Base-by-base conservation (phyloP, 2,113 vertebrate genomes). In the Nothocercus nigrocapillus region DNA sequence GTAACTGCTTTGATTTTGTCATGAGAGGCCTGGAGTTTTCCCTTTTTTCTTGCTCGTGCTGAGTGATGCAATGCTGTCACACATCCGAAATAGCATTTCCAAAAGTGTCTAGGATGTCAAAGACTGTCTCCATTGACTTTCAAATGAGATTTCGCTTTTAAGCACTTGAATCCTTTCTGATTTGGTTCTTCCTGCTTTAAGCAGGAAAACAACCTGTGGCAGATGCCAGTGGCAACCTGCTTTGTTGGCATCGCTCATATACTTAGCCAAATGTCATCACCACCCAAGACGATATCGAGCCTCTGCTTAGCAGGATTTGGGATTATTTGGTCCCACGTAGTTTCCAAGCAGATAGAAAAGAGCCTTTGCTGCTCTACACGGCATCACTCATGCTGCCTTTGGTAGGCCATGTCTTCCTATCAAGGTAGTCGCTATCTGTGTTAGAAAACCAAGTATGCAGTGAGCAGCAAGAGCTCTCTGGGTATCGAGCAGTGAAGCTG, bases 371-470 rank as follows among this genome's bases (percentile, higher is more conserved):
- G 1, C 61, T 91, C 82, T 22, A 17, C 20, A 5, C 16, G 11
- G 68, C 25, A 3, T 7, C 4, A 3, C 40, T 20, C 17, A 5
- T 21, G 34, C 32, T 84, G 47, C 36, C 53, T 45, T 14, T 62
- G 4, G 22, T 44, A 36, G 51, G 15, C 32, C 3, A 1, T 4
- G 40, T 19, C 38, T 17, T 69, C 25, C 0, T 17, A 24, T 5
- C 24, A 62, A 20, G 14, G 22, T 27, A 32, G 16, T 11, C 38
- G 54, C 62, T 56, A 15, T 10, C 17, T n/a, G 36, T 1, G 0
- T 32, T 70, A 15, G 7, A 61, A 32, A 76, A 59, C 69, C 11
- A 30, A 14, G 3, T 0, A 1, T n/a, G 51, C 5, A 32, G n/a
- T 32, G 28, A 88, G 49, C 34, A 45, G 38, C 34, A 15, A 25